These are phyloP conservation scores for Psilanteris sp. DNA, from an alignment of 1,140 invertebrate genomes.

Conservation along the genomic window DNA sequence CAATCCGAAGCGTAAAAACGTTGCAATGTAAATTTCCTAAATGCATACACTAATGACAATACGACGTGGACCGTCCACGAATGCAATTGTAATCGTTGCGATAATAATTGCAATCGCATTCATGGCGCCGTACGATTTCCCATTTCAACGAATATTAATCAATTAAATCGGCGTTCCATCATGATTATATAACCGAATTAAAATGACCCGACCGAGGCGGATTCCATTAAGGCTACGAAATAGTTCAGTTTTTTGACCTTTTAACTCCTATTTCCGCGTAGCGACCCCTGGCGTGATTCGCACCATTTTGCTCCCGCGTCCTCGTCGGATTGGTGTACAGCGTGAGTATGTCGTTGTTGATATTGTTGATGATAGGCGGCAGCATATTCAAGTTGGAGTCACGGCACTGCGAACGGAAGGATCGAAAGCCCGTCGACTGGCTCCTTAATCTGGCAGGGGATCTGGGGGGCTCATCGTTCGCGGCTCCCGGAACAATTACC, in stretches of 20 bases:
- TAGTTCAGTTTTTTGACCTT: slow-evolving; percentile 72
- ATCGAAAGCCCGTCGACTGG: slow-evolving; percentile 31
- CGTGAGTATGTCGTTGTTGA: slow-evolving; percentile 75
- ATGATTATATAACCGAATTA: too few species aligned
- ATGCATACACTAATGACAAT: too few species aligned
- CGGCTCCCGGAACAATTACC: slow-evolving; percentile 2
- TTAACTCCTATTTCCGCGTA: slow-evolving; percentile 77
- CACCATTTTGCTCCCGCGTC: slow-evolving; percentile 63
- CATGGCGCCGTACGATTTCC: too few species aligned
- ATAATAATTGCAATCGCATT: too few species aligned
- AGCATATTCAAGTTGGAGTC: slow-evolving; percentile 66
- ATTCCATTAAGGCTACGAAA: too few species aligned
- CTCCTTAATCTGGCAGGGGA: slow-evolving; percentile 39
- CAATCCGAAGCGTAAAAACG: too few species aligned
- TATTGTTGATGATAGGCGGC: slow-evolving; percentile 75
- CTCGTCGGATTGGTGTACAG: slow-evolving; percentile 72
- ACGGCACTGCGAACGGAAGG: slow-evolving; percentile 44
- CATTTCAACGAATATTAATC: too few species aligned
- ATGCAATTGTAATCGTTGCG: too few species aligned
- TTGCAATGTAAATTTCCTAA: too few species aligned
- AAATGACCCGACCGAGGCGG: too few species aligned
- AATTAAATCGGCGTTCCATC: too few species aligned
- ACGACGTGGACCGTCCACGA: too few species aligned
- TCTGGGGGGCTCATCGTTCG: slow-evolving; percentile 39
- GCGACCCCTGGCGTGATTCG: slow-evolving; percentile 67